phyloP scores from a whole-genome alignment of 2,113 vertebrate species.

The Urocitellus parryii region DNA sequence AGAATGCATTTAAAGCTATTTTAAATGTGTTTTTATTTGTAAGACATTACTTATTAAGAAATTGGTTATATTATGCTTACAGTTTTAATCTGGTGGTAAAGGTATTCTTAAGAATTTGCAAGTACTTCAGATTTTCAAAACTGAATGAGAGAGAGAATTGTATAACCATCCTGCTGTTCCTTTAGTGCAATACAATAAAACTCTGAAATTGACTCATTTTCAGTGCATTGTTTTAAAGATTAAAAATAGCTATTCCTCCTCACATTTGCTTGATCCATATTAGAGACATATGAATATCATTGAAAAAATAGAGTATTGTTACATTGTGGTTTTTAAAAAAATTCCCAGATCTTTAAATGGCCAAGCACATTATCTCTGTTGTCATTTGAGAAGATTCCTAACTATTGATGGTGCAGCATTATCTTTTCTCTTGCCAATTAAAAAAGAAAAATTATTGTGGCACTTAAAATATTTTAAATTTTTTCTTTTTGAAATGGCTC shows the following conservation, averaged over 20 bases:
- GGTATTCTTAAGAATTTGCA: conserved; percentile 81
- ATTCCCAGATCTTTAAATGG: conserved; percentile 28
- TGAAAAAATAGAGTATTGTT: conserved; percentile 49
- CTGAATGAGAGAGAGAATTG: conserved; percentile 79
- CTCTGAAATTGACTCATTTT: conserved; percentile 80
- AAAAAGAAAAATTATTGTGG: background rate
- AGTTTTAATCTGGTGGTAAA: conserved; percentile 78
- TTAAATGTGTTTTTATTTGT: conserved; percentile 82
- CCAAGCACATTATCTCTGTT: background rate
- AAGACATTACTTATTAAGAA: conserved; percentile 76
- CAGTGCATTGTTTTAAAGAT: conserved; percentile 80
- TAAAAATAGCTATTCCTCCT: conserved; percentile 65
- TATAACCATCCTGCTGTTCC: conserved; percentile 87
- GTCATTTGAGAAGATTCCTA: background rate
- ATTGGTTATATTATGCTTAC: conserved; percentile 62
- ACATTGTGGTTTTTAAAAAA: conserved; percentile 4
- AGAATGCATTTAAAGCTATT: conserved; percentile 60
- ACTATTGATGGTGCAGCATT: background rate
- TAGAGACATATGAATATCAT: conserved; percentile 65
- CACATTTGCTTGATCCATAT: conserved; percentile 67
- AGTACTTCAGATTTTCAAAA: conserved; percentile 79
- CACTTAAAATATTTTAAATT: background rate
- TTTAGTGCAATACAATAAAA: conserved; percentile 88
- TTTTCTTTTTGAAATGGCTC: conserved; percentile 32
- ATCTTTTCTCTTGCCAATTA: conserved; percentile 18